Percentiles rank a stretch among this genome's conserved stretches.
phyloP scores from a whole-genome alignment of 2,797 vertebrate genomes.

The Gadopsis marmoratus region DNA sequence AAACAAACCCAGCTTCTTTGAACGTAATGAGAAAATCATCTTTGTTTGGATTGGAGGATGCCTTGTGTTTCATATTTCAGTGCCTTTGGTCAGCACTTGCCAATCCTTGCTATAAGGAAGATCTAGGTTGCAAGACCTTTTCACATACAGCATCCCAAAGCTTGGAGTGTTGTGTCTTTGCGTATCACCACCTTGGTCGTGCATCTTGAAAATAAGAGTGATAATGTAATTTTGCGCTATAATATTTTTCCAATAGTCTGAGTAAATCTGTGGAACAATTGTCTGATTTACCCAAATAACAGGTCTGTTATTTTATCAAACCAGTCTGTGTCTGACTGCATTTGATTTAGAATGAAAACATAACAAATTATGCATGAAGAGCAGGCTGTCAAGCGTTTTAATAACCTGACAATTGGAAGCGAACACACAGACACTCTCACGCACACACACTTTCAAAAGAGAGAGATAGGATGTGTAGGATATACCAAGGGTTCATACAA shows the following conservation, averaged over 20 bases:
- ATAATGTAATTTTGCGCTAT: background rate
- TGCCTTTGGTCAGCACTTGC: background rate
- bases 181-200: background rate
- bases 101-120: background rate
- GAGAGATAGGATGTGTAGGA: background rate
- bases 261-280: conserved; percentile 4
- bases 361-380: conserved; percentile 5
- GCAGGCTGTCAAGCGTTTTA: conserved; percentile 5
- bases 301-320: conserved; percentile 14
- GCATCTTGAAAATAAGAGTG: background rate
- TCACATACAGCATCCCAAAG: conserved; percentile 7
- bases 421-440: background rate
- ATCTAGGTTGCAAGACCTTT: conserved; percentile 2
- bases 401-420: conserved; percentile 8
- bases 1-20: background rate
- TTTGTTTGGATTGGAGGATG: background rate
- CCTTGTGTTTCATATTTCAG: background rate
- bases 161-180: background rate
- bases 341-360: conserved; percentile 22
- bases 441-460: background rate
- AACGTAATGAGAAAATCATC: conserved; percentile 7
- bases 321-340: background rate
- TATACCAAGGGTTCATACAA: too few relatives aligned
- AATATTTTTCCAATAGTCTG: background rate
- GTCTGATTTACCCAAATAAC: conserved; percentile 12